Evolutionary conservation across 2,113 vertebrate species (phyloP).

Genomic region (Limanda limanda): DNA sequence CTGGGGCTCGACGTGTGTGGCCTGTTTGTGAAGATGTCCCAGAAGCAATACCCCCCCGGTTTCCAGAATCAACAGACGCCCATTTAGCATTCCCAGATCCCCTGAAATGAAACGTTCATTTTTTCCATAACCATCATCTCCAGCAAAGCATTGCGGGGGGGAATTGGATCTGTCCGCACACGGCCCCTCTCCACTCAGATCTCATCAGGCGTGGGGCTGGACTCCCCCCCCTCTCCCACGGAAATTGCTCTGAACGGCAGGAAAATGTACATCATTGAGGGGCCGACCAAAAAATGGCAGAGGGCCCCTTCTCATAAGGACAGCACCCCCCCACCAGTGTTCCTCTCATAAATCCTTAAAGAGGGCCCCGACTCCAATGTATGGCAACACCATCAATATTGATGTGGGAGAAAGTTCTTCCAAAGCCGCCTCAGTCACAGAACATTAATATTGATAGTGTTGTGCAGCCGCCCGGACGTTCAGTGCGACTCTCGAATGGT

Average conservation of each 20-base stretch:
- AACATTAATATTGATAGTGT: constrained; percentile 85
- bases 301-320: constrained; percentile 44
- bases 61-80: constrained; percentile 73
- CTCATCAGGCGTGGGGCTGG: constrained; percentile 68
- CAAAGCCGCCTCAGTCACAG: constrained; percentile 78
- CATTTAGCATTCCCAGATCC: constrained; percentile 74
- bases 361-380: constrained; percentile 74
- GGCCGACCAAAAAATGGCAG: constrained; percentile 62
- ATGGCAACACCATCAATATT: constrained; percentile 85
- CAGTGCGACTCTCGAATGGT: constrained; percentile 70
- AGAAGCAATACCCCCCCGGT: constrained; percentile 71
- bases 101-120: constrained; percentile 72
- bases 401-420: constrained; percentile 82
- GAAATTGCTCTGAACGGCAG: constrained; percentile 71
- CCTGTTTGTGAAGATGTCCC: constrained; percentile 71
- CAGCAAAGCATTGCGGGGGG: constrained; percentile 63
- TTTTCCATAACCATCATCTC: constrained; percentile 65
- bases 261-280: constrained; percentile 70
- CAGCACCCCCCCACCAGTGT: constrained; percentile 44
- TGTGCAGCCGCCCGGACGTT: constrained; percentile 70
- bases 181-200: constrained; percentile 57
- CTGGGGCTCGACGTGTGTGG: constrained; percentile 60
- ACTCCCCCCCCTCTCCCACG: constrained; percentile 55
- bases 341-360: constrained; percentile 83
- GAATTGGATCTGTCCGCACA: constrained; percentile 73